A percentile compares a stretch with the other conserved stretches of the same genome.
phyloP scores from a whole-genome alignment of 2,113 vertebrate species.

The Chaetura pelagica region DNA sequence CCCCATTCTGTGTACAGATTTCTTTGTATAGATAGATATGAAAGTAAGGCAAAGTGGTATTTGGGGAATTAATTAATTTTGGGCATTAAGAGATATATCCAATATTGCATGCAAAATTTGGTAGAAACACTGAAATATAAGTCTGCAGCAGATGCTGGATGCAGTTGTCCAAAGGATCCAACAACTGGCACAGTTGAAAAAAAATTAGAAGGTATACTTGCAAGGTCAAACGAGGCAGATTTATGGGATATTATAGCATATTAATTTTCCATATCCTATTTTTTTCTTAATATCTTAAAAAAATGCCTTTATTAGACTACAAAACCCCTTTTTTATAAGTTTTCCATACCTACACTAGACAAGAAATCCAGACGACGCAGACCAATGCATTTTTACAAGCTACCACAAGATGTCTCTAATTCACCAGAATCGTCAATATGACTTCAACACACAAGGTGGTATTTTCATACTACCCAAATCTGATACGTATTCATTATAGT shows the following conservation, averaged over 20 bases:
- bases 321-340: not conserved
- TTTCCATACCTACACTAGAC: rapidly evolving
- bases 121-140: not conserved
- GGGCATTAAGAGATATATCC: not conserved
- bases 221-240: not conserved
- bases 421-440: slow-evolving; percentile 31
- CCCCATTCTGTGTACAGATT: not conserved
- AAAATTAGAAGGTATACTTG: not conserved
- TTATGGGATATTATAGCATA: not conserved
- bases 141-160: not conserved
- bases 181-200: not conserved
- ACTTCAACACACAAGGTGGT: not conserved
- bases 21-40: rapidly evolving
- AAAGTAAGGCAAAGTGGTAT: not conserved
- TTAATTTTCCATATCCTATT: not conserved
- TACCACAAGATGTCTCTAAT: slow-evolving; percentile 81
- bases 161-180: not conserved
- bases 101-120: not conserved
- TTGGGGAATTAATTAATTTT: not conserved
- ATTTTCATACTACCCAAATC: not conserved
- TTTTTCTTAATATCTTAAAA: not conserved
- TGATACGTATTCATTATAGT: not conserved
- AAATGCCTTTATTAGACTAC: not conserved
- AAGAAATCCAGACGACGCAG: not conserved
- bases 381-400: slow-evolving; percentile 13